phyloP scores from a whole-genome alignment of 2,797 vertebrate genomes.

The Labroides dimidiatus region DNA sequence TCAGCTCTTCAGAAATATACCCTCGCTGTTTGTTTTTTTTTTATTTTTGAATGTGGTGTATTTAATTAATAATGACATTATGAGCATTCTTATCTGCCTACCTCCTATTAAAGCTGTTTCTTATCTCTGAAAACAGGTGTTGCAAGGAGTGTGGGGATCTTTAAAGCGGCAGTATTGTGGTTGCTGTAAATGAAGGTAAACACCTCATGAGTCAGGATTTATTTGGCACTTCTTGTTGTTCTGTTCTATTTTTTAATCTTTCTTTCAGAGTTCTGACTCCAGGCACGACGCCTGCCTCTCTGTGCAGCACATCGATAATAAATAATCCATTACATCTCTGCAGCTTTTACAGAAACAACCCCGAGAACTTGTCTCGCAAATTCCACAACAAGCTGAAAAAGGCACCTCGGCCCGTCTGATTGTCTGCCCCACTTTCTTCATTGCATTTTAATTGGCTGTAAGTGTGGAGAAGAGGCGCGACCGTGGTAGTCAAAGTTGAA shows the following conservation, averaged over 20 bases:
- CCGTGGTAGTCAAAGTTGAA: constrained; percentile 46
- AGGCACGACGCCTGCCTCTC: constrained; percentile 34
- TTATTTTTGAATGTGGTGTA: background rate
- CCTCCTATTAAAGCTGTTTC: background rate
- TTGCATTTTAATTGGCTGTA: constrained; percentile 70
- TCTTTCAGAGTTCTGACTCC: constrained; percentile 25
- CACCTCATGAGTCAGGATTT: constrained; percentile 22
- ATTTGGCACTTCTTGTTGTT: constrained; percentile 23
- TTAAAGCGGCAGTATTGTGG: background rate
- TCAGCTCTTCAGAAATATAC: background rate
- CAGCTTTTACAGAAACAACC: constrained; percentile 46
- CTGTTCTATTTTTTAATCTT: constrained; percentile 20
- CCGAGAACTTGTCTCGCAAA: constrained; percentile 43
- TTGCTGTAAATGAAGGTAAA: constrained; percentile 11
- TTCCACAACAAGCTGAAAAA: constrained; percentile 17
- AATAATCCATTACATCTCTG: constrained; percentile 58
- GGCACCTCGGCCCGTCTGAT: constrained; percentile 7
- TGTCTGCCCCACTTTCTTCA: constrained; percentile 23
- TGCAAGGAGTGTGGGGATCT: background rate
- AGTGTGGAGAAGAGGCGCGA: constrained; percentile 29
- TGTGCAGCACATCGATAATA: constrained; percentile 33
- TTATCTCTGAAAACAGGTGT: constrained; percentile 14
- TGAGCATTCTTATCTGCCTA: background rate
- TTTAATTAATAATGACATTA: constrained; percentile 14
- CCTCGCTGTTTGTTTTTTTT: background rate